These are phyloP conservation scores for Eciton burchellii DNA, from an alignment of 1,140 invertebrate species.

Conservation along the genomic window DNA sequence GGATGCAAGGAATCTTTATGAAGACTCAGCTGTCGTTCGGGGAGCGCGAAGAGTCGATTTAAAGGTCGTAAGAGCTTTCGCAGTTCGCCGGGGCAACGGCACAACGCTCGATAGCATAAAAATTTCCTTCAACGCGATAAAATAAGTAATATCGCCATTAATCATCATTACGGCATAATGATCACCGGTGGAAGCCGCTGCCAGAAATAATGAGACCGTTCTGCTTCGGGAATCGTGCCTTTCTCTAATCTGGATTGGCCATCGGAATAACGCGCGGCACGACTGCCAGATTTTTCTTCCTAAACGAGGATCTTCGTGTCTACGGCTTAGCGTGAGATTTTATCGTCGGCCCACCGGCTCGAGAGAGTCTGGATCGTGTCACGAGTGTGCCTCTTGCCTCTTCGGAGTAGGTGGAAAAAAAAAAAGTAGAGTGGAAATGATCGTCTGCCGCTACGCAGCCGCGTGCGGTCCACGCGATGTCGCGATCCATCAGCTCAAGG, in stretches of 20 bases:
- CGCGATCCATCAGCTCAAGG: background rate
- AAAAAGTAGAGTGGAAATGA: background rate
- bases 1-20: no score
- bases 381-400: conserved; percentile 8
- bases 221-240: conserved; percentile 52
- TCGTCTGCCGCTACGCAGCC: background rate
- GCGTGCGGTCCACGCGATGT: background rate
- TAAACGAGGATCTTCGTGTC: conserved; percentile 46
- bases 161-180: conserved; percentile 66
- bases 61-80: background rate
- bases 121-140: conserved; percentile 51
- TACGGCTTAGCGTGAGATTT: conserved; percentile 49
- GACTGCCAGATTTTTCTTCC: conserved; percentile 61
- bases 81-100: conserved; percentile 27
- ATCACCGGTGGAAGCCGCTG: conserved; percentile 59
- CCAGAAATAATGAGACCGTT: conserved; percentile 72
- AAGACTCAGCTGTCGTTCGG: no score
- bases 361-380: conserved; percentile 7
- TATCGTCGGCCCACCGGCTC: conserved; percentile 28
- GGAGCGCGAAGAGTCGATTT: conserved; percentile 9
- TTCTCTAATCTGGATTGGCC: conserved; percentile 71
- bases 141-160: conserved; percentile 52
- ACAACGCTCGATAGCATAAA: no score
- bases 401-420: conserved; percentile 49
- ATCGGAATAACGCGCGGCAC: conserved; percentile 65